A percentile compares a stretch with the other conserved stretches of the same genome.
Conservation (phyloP, 2,888 invertebrate genomes). For the Saturnia pavonia region DNA sequence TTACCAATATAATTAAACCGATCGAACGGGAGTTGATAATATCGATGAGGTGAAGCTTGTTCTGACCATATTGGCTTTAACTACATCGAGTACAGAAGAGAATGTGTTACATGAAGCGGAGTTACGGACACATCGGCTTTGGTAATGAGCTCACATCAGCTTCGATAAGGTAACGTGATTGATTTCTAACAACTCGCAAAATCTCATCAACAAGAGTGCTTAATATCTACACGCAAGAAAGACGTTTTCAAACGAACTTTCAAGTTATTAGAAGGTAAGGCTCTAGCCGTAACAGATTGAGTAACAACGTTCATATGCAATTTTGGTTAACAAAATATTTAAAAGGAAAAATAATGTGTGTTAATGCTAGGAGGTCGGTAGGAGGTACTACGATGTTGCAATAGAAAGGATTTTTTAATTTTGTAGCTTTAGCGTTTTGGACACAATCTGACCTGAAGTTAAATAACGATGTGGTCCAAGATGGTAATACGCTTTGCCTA, state of each 20-base stretch:
- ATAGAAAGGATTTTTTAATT: too few species aligned
- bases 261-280: not conserved
- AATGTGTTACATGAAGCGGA: constrained; percentile 37
- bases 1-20: constrained; percentile 64
- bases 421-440: too few species aligned
- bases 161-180: constrained; percentile 42
- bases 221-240: not conserved
- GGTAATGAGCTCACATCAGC: constrained; percentile 51
- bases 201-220: not conserved
- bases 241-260: not conserved
- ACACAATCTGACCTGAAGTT: too few species aligned
- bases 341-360: not conserved
- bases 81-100: constrained; percentile 23
- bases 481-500: too few species aligned
- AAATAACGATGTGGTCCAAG: too few species aligned
- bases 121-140: constrained; percentile 41
- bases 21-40: constrained; percentile 55
- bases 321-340: not conserved
- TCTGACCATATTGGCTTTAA: constrained; percentile 56
- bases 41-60: constrained; percentile 59
- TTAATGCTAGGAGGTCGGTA: not conserved
- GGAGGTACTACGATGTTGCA: too few species aligned
- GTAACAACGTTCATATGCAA: not conserved
- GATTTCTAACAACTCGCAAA: constrained; percentile 31
- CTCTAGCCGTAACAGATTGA: not conserved